Base-by-base conservation (phyloP, 2,888 invertebrate genomes). In the Oscheius onirici region DNA sequence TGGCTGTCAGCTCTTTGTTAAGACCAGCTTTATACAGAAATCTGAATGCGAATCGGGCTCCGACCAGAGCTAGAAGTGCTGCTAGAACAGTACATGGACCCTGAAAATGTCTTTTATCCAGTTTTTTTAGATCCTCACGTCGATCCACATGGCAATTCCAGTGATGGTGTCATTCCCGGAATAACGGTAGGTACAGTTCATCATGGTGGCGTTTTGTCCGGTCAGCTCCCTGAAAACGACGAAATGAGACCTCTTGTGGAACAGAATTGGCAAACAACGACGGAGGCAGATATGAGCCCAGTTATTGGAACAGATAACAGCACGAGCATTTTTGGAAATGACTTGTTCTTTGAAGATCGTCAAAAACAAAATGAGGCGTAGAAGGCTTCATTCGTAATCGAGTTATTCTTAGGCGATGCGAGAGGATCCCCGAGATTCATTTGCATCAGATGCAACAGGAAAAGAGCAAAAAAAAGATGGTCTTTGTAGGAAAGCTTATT, bases 31-130 rank as follows among this genome's bases (percentile, higher is more conserved):
- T 74, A 17, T 76, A 75, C 13, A 86, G 79, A 57, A 86, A 83
- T 60, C 78, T 74, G 43, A 84, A 76, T 13, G 86, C 85, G 67
- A 83, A 84, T 55, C 76, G 75, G 6, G 83, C 80, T 54, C 86
- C 85, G 49, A 84, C 68, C 54, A 86, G 58, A 10, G 86, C 83
- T 26, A 85, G 71, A n/a, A 85, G 17, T 2, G 83, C 84, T 26
- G 84, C 85, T 15, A 84, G 26, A 34, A 80, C 77, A 8, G 85
- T 86, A 44, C 79, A 80, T 15, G 86, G 86, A 3, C 86, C 86
- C 77, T 77, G 71, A 51, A 60, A 58, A 20, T 55, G n/a, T 26
- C 41, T 51, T 41, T 15, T 28, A 40, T 3, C 11, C 15, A 24
- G 20, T n/a, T 2, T 40, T 22, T 46, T 17, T 24, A 49, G 24